phyloP scores from a whole-genome alignment of 2,888 invertebrate genomes.

The Nymphalis c-album region DNA sequence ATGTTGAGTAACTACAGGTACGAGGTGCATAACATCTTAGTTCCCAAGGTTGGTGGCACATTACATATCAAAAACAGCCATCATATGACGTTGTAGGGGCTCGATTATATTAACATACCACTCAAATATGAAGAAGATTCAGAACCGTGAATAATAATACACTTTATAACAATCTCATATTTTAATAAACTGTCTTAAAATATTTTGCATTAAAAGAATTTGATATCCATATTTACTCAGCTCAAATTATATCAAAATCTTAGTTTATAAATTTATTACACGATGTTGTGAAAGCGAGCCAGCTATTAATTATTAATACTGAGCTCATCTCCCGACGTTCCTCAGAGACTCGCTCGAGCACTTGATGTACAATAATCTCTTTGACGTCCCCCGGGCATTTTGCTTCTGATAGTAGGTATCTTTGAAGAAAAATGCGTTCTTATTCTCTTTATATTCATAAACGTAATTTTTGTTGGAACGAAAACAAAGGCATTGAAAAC shows the following conservation, averaged over 20 bases:
- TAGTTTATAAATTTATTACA: neutral
- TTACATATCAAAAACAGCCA: too few species aligned
- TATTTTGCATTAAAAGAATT: too few species aligned
- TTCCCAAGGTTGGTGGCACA: too few species aligned
- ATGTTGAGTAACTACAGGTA: too few species aligned
- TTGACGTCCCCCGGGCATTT: slow-evolving; percentile 15
- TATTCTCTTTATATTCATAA: neutral
- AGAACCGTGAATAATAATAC: too few species aligned
- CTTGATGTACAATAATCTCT: slow-evolving; percentile 21
- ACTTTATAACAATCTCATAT: too few species aligned
- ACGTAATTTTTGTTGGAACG: neutral
- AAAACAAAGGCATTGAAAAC: too few species aligned
- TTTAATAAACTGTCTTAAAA: too few species aligned
- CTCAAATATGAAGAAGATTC: too few species aligned
- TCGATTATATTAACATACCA: too few species aligned
- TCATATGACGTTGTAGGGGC: too few species aligned
- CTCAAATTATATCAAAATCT: slow-evolving; percentile 1
- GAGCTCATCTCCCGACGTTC: slow-evolving; percentile 17
- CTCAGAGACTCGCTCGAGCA: slow-evolving; percentile 13
- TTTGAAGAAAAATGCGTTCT: slow-evolving; percentile 1
- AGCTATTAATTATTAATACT: slow-evolving; percentile 21
- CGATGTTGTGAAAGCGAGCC: neutral
- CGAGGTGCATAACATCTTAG: too few species aligned
- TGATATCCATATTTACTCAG: neutral
- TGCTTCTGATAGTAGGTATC: neutral